Conservation (phyloP, 2,888 invertebrate genomes). For the Apamea crenata region DNA sequence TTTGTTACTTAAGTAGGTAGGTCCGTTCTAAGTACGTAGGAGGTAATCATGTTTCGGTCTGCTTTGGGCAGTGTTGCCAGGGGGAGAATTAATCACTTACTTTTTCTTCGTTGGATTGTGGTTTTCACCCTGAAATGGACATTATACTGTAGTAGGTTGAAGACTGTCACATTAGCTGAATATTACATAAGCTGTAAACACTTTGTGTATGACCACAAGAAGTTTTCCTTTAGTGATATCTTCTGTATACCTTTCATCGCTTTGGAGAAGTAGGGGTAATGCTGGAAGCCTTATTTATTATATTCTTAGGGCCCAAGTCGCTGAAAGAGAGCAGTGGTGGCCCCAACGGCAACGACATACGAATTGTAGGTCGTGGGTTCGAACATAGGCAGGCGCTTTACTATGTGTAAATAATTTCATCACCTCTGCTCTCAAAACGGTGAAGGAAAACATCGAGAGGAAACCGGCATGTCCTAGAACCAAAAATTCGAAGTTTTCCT, state of each 20-base stretch:
- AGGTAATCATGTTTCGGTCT: background rate
- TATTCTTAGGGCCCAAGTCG: no score
- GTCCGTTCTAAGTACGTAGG: conserved; percentile 3
- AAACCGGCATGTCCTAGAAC: no score
- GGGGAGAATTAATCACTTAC: background rate
- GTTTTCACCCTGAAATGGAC: background rate
- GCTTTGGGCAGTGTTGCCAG: background rate
- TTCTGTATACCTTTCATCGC: background rate
- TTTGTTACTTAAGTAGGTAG: conserved; percentile 35
- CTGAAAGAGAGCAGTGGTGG: no score
- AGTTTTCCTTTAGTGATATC: background rate
- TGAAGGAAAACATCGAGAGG: no score
- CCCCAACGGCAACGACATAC: no score
- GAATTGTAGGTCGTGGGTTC: no score
- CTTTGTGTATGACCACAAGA: background rate
- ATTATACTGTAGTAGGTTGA: background rate
- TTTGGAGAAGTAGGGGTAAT: no score
- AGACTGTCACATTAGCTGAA: background rate
- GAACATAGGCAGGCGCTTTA: no score
- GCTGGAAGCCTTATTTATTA: no score
- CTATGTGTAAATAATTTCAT: no score
- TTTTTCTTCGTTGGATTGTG: background rate
- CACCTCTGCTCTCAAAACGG: no score
- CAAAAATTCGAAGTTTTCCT: no score
- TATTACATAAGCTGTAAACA: background rate